Evolutionary conservation across 1,140 invertebrate genomes (phyloP).

Genomic region (Pachyrhynchus sulphureomaculatus): DNA sequence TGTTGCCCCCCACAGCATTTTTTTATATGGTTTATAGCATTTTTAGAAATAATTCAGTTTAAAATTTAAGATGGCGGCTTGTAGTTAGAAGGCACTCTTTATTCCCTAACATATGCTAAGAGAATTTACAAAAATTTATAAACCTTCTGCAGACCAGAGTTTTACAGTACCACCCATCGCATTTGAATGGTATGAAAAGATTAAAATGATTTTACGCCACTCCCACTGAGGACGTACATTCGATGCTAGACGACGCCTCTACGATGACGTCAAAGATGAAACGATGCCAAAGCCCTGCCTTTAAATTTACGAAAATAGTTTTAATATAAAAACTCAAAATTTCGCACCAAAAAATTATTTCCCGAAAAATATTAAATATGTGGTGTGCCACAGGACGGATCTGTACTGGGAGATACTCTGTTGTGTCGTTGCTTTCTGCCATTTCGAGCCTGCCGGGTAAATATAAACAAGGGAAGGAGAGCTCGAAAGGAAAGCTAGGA

Average conservation of each 20-base stretch:
- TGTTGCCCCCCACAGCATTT: no score
- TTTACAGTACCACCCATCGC: conserved; percentile 47
- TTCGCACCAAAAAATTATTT: conserved; percentile 8
- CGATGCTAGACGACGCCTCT: conserved; percentile 48
- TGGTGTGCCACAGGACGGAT: conserved; percentile 18
- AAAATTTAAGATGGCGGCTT: no score
- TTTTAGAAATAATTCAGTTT: no score
- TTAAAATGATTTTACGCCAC: conserved; percentile 52
- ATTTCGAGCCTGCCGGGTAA: conserved; percentile 38
- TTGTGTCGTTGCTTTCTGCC: conserved; percentile 26
- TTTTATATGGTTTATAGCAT: no score
- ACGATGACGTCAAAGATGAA: conserved; percentile 48
- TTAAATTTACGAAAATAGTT: conserved; percentile 41
- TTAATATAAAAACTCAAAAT: conserved; percentile 33
- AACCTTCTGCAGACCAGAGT: conserved; percentile 43
- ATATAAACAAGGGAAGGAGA: conserved; percentile 49
- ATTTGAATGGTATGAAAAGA: conserved; percentile 54
- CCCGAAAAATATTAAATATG: conserved; percentile 4
- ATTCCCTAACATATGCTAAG: no score
- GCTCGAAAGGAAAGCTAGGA: neutral
- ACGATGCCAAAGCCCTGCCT: conserved; percentile 41
- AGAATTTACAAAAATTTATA: conserved; percentile 16
- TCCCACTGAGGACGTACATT: conserved; percentile 49
- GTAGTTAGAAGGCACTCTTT: no score
- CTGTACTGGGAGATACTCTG: conserved; percentile 9